Conservation (phyloP, 2,888 invertebrate genomes). For the Ectemnius cavifrons region DNA sequence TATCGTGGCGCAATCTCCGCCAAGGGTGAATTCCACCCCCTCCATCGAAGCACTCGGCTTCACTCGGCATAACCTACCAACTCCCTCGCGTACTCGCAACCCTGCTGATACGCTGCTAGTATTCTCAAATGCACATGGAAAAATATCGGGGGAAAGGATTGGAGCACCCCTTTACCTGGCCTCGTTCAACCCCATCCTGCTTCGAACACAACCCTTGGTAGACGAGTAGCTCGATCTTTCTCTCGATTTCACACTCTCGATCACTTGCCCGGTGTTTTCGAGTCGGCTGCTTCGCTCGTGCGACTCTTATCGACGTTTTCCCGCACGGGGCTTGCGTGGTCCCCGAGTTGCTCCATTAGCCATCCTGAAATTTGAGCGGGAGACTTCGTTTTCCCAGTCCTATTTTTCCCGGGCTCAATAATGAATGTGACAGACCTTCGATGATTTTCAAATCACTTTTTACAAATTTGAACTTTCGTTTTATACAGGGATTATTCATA, state of each 20-base stretch:
- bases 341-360: slow-evolving; percentile 65
- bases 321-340: slow-evolving; percentile 69
- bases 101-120: slow-evolving; percentile 5
- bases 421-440: background rate
- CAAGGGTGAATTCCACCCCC: slow-evolving; percentile 21
- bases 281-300: slow-evolving; percentile 34
- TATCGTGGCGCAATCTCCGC: slow-evolving; percentile 40
- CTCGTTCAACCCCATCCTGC: background rate
- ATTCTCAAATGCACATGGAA: background rate
- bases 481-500: too few relatives aligned
- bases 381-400: slow-evolving; percentile 37
- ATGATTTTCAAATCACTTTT: slow-evolving; percentile 13
- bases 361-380: slow-evolving; percentile 46
- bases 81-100: background rate
- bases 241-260: slow-evolving; percentile 21
- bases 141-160: background rate
- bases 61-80: slow-evolving; percentile 41
- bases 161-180: slow-evolving; percentile 38
- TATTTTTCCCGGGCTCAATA: background rate
- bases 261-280: slow-evolving; percentile 20
- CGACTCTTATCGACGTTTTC: slow-evolving; percentile 75
- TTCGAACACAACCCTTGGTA: too few relatives aligned
- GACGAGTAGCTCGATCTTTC: slow-evolving; percentile 11
- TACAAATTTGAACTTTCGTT: background rate
- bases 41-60: slow-evolving; percentile 20